Evolutionary conservation across 2,888 invertebrate species (phyloP).

Genomic region (Norana najaformis): DNA sequence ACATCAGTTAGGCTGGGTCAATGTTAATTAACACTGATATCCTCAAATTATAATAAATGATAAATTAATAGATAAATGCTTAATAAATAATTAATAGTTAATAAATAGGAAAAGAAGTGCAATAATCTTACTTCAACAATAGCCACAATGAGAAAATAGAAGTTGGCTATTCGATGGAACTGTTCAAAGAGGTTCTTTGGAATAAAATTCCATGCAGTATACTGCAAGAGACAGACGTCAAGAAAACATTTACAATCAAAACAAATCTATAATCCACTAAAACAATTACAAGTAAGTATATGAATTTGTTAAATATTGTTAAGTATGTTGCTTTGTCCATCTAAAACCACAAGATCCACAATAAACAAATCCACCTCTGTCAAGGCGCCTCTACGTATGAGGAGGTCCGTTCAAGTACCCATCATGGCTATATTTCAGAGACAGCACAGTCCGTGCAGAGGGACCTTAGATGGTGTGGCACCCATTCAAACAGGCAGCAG

Average conservation of each 20-base stretch:
- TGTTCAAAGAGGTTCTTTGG: slow-evolving; percentile 74
- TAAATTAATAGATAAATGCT: neutral
- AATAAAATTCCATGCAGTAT: slow-evolving; percentile 76
- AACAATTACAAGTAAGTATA: neutral
- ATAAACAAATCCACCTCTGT: neutral
- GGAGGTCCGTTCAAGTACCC: too few species aligned
- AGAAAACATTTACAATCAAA: slow-evolving; percentile 14
- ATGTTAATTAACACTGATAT: slow-evolving; percentile 73
- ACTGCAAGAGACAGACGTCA: slow-evolving; percentile 65
- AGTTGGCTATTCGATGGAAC: slow-evolving; percentile 42
- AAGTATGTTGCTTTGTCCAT: too few species aligned
- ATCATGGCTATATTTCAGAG: too few species aligned
- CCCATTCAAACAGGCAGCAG: too few species aligned
- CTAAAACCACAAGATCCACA: neutral
- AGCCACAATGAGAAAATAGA: slow-evolving; percentile 31
- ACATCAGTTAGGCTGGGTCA: too few species aligned
- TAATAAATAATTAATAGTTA: neutral
- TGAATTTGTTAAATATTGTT: neutral
- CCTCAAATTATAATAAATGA: too few species aligned
- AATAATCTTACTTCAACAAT: slow-evolving; percentile 21
- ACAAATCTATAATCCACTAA: neutral
- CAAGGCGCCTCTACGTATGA: too few species aligned
- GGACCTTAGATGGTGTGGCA: too few species aligned
- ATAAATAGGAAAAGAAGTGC: too few species aligned
- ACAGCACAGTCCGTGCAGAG: too few species aligned